phyloP scores from a whole-genome alignment of 2,888 invertebrate species.

The Temnothorax unifasciatus region DNA sequence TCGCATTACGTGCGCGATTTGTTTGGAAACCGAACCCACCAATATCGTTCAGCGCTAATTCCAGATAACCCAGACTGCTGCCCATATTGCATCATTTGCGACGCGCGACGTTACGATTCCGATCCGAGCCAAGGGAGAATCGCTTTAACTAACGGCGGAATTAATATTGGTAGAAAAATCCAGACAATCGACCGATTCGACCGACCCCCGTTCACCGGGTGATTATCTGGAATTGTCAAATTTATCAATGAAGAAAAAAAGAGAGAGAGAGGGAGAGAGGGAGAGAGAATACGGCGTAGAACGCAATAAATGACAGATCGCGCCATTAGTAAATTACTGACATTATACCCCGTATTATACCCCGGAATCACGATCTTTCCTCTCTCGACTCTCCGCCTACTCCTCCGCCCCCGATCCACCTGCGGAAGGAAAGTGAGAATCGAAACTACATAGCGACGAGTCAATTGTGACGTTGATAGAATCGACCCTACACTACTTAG shows the following conservation, averaged over 20 bases:
- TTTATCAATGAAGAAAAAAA: background rate
- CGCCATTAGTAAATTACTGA: background rate
- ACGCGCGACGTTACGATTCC: background rate
- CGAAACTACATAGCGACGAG: conserved; percentile 23
- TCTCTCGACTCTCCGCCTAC: background rate
- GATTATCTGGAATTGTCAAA: background rate
- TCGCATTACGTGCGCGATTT: background rate
- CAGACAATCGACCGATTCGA: background rate
- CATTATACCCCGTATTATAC: background rate
- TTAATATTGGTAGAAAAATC: background rate
- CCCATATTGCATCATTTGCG: background rate
- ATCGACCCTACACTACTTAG: conserved; percentile 21
- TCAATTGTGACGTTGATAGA: conserved; percentile 30
- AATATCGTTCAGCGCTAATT: background rate
- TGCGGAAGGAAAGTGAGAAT: conserved; percentile 24
- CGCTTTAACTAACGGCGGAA: background rate
- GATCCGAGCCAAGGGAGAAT: background rate
- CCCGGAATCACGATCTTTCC: background rate
- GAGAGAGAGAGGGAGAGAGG: background rate
- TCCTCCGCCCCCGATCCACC: too few species aligned
- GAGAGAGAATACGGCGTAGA: background rate
- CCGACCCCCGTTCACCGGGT: background rate
- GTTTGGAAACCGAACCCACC: background rate
- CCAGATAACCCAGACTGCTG: conserved; percentile 14
- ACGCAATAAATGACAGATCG: background rate